A percentile compares a stretch with the other conserved stretches of the same genome.
Evolutionary conservation across 2,797 vertebrate species (phyloP).

Genomic region (Muscicapa comitata): DNA sequence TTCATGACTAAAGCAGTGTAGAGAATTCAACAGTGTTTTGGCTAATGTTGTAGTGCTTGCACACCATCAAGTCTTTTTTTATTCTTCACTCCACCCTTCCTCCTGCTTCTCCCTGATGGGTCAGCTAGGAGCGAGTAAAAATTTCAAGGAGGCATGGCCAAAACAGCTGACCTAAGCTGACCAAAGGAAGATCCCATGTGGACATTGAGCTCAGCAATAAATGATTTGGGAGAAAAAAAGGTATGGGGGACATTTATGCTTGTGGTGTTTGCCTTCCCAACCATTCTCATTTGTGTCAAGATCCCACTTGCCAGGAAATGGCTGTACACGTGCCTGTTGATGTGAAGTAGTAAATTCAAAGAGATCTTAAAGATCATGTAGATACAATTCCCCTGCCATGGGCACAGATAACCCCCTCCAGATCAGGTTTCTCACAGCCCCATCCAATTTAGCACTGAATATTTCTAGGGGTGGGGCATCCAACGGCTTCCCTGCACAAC

Average conservation of each 20-base stretch:
- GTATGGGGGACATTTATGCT: background rate
- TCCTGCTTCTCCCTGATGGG: accelerated
- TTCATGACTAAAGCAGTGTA: background rate
- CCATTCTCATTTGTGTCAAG: background rate
- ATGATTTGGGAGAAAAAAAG: background rate
- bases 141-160: background rate
- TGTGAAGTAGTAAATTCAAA: background rate
- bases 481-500: background rate
- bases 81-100: background rate
- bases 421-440: background rate
- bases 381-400: background rate
- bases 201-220: background rate
- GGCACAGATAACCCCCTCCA: too few species aligned
- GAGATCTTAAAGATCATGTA: background rate
- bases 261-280: background rate
- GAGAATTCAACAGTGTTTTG: background rate
- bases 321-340: background rate
- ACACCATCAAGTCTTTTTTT: background rate
- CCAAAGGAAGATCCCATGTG: background rate
- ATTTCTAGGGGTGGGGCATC: background rate
- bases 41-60: background rate
- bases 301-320: background rate
- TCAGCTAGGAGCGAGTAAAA: background rate
- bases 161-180: background rate
- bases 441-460: background rate